Evolutionary conservation across 2,797 vertebrate genomes (phyloP).

Genomic region (Mareca strepera): DNA sequence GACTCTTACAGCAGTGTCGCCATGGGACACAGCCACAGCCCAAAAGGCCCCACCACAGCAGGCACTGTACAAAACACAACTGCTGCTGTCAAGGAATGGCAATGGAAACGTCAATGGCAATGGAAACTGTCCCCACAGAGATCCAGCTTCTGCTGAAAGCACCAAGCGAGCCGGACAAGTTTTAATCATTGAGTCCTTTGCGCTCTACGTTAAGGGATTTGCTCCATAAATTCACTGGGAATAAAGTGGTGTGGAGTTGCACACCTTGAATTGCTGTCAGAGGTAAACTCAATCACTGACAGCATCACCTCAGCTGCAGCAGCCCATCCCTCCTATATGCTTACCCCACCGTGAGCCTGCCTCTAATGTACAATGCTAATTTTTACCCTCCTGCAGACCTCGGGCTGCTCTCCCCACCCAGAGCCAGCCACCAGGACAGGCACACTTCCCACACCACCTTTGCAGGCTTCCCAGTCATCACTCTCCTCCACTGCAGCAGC

Average conservation of each 20-base stretch:
- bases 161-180: background rate
- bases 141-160: background rate
- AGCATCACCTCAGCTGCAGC: background rate
- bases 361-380: background rate
- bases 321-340: background rate
- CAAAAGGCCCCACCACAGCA: background rate
- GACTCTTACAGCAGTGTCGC: background rate
- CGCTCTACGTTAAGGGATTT: background rate
- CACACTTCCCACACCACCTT: background rate
- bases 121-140: background rate
- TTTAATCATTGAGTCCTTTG: background rate
- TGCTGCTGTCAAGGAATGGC: background rate
- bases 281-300: background rate
- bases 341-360: background rate
- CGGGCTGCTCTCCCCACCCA: background rate
- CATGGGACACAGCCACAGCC: background rate
- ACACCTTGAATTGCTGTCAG: background rate
- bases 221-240: too few relatives aligned
- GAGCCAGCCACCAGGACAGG: background rate
- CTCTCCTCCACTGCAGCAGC: background rate
- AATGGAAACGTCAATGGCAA: background rate
- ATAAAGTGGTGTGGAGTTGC: background rate
- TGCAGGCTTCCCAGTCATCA: rapidly evolving
- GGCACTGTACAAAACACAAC: background rate
- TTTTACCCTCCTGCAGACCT: background rate